Evolutionary conservation across 2,113 vertebrate species (phyloP).

Genomic region (Hemiscyllium ocellatum): DNA sequence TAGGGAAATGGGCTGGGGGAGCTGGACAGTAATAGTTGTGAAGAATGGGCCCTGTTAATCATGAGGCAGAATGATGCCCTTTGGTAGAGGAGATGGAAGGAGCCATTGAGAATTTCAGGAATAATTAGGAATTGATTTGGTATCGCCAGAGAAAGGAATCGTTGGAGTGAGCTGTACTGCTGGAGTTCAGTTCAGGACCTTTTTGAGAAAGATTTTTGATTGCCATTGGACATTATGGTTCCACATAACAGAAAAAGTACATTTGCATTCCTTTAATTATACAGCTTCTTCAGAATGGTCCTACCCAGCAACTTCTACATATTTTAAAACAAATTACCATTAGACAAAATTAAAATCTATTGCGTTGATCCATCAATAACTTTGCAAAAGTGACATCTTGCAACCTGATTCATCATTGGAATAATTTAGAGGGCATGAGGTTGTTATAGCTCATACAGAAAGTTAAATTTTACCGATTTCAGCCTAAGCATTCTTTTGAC

Average conservation of each 20-base stretch:
- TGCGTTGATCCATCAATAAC: not conserved
- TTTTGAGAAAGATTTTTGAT: not conserved
- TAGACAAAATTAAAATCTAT: not conserved
- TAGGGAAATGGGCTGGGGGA: too few relatives aligned
- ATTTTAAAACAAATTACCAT: not conserved
- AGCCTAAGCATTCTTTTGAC: not conserved
- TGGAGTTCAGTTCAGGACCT: not conserved
- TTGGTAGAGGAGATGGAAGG: not conserved
- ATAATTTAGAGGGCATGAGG: not conserved
- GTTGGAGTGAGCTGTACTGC: too few relatives aligned
- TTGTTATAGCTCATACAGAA: not conserved
- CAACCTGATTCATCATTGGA: not conserved
- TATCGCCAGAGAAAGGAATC: too few relatives aligned
- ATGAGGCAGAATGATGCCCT: not conserved
- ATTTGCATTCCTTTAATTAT: not conserved
- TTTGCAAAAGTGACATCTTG: not conserved
- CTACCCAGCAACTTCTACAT: not conserved
- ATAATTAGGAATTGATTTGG: not conserved
- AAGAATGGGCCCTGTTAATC: not conserved
- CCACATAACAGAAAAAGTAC: not conserved
- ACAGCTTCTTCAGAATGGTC: not conserved
- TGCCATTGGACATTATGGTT: not conserved
- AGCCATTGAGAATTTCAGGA: not conserved
- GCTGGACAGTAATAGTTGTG: not conserved
- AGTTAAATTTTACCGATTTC: not conserved